Base-by-base conservation (phyloP, 2,113 vertebrate genomes). In the Ptilonorhynchus violaceus region DNA sequence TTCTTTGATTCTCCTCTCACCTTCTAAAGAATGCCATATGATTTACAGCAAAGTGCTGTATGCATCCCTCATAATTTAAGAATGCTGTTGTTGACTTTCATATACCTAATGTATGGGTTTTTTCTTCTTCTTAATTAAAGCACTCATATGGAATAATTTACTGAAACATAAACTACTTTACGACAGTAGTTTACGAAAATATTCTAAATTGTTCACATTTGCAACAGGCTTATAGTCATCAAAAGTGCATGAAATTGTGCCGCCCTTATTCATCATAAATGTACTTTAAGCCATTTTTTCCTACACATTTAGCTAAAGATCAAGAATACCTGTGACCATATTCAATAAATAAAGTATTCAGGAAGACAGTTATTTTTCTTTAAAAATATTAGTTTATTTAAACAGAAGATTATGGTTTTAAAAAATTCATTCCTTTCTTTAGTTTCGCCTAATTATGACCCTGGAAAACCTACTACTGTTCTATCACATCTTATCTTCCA, bases 61-160 rank as follows among this genome's bases (percentile, higher is more conserved):
- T 17, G 3, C 4, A 30, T 53, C 16, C 28, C 7, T 64, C 17
- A 21, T 33, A 89, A 59, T 63, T 67, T 70, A 76, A 92, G 24
- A n/a, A n/a, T 81, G 52, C 2, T 60, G 14, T 49, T 37, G 17
- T 35, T 69, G 30, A 50, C 15, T 78, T 53, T 88, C 55, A 49
- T 46, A 37, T 2, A 66, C 3, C 6, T 60, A 42, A 23, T 33
- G 9, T 4, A 63, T 12, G 1, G 0, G 4, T 41, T 42, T 74
- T 47, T 37, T 17, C 13, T 50, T 88, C 17, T 68, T 77, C 31
- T 69, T 72, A 88, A 79, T 94, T 67, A 67, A 83, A 82, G 47
- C 5, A 67, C 28, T 62, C n/a, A 31, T 44, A 17, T 27, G 37
- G 22, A 62, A 70, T 78, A 78, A 79, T 46, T 72, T 86, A 63